Base-by-base conservation (phyloP, 2,797 vertebrate genomes). In the Takifugu ocellatus region DNA sequence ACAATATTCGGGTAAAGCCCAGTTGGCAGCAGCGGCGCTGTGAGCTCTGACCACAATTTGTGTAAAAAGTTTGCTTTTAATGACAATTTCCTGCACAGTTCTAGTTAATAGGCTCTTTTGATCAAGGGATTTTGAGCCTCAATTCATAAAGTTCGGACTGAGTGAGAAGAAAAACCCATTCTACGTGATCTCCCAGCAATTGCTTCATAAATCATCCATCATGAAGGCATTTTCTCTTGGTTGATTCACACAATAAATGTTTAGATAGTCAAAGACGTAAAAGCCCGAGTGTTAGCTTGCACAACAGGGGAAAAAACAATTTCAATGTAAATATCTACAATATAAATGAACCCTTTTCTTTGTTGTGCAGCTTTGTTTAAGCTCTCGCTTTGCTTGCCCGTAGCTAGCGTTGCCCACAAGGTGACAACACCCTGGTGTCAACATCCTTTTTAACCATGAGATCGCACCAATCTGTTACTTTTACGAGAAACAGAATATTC, bases 41-140 rank as follows among this genome's bases (percentile, higher is more conserved):
- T 78, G 70, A 66, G 63, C 67, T 56, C 61, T 66, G 67, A 73
- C 81, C 70, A 48, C 59, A 73, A 54, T 83, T 90, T 80, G 89
- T 91, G 75, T 90, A 87, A 82, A 89, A 90, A 81, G 67, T 6
- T 0, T 54, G 25, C 5, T 43, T 74, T 89, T 75, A 88, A 90
- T 89, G 77, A 62, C 59, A 14, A 26, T 81, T 83, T 82, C 77
- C 77, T 87, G 58, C 63, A 59, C 66, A 39, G 66, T 55, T 60
- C 77, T 68, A 59, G 78, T 82, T 87, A 88, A 88, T 74, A 65
- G 77, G 72, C 82, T 82, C 59, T 75, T 89, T 91, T 87, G 81
- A 70, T 77, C 58, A 72, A 80, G 64, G 85, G 81, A 90, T 72
- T 80, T 74, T 74, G 56, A 79, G 78, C 77, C 59, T 44, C 64